These are phyloP conservation scores for Cyanoderma ruficeps DNA, from an alignment of 2,113 vertebrate species.

Conservation along the genomic window DNA sequence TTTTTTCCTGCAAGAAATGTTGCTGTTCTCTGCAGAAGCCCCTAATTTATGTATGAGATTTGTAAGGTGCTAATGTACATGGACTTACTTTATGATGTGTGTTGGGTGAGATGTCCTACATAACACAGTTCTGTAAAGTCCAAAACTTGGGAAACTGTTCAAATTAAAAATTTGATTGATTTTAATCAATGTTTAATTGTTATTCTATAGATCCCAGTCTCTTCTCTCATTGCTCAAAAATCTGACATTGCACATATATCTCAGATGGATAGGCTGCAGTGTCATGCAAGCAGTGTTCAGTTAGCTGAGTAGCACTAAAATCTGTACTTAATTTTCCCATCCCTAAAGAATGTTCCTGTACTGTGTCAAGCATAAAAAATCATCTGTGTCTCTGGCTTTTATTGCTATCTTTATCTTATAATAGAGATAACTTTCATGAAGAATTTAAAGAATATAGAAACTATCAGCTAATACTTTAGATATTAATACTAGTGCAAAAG, in stretches of 20 bases:
- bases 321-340: neutral
- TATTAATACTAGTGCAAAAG: neutral
- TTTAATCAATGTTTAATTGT: neutral
- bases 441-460: neutral
- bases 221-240: neutral
- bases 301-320: neutral
- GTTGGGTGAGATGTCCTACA: neutral
- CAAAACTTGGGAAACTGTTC: neutral
- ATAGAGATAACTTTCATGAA: neutral
- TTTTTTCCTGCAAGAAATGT: neutral
- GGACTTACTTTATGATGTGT: neutral
- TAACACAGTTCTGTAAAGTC: neutral
- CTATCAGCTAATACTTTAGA: neutral
- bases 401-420: neutral
- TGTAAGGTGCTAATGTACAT: neutral
- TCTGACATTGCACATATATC: neutral
- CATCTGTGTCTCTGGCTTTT: neutral
- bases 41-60: neutral
- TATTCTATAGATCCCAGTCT: neutral
- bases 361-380: neutral
- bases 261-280: neutral
- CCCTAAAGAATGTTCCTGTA: neutral
- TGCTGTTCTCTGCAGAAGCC: neutral
- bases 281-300: neutral
- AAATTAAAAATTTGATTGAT: neutral